Conservation (phyloP, 2,113 vertebrate species). For the Chaetops frenatus region DNA sequence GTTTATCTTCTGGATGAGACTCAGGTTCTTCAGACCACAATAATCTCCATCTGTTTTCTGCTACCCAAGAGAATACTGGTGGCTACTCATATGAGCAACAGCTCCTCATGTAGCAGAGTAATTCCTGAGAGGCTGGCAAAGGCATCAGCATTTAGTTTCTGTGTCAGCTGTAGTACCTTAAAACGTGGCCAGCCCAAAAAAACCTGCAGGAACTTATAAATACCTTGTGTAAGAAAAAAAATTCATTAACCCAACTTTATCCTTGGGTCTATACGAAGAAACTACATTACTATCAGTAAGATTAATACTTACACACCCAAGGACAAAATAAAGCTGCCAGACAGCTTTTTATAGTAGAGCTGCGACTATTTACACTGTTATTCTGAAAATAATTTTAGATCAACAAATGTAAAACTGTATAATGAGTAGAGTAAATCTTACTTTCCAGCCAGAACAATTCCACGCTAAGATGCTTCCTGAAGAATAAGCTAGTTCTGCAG, state of each 20-base stretch:
- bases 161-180: neutral
- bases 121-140: neutral
- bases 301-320: neutral
- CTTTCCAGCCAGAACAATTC: neutral
- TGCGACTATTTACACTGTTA: neutral
- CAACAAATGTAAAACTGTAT: neutral
- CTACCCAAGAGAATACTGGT: neutral
- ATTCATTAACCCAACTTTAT: neutral
- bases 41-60: neutral
- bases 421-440: neutral
- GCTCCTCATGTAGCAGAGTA: neutral
- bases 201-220: neutral
- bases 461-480: neutral
- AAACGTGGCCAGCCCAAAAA: neutral
- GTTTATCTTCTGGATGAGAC: neutral
- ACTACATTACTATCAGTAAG: neutral
- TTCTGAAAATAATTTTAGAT: neutral
- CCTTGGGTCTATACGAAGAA: neutral
- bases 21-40: neutral
- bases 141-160: neutral
- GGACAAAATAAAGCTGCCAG: neutral
- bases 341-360: neutral
- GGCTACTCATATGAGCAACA: neutral
- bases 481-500: neutral
- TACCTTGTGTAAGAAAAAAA: neutral